Conservation (phyloP, 2,113 vertebrate species). For the Malurus elegans region DNA sequence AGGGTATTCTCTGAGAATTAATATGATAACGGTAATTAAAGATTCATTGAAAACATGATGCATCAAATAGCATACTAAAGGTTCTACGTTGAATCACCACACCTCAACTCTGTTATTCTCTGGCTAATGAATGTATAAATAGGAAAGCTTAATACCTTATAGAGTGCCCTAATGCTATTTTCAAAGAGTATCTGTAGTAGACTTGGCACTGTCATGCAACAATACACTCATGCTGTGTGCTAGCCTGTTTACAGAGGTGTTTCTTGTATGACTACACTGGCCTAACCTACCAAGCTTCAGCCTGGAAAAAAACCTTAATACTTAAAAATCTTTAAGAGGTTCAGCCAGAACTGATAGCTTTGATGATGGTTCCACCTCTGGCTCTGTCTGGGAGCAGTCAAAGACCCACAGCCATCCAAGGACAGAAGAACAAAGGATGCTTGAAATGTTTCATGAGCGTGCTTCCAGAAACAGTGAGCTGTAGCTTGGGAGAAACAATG, state of each 20-base stretch:
- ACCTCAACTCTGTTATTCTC: background rate
- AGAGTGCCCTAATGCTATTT: background rate
- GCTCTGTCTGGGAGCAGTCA: slow-evolving; percentile 9
- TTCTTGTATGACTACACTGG: slow-evolving; percentile 37
- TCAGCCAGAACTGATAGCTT: slow-evolving; percentile 53
- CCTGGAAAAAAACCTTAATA: background rate
- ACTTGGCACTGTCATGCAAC: background rate
- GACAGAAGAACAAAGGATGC: slow-evolving; percentile 14
- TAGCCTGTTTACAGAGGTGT: slow-evolving; percentile 28
- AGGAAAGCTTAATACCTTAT: background rate
- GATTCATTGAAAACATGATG: background rate
- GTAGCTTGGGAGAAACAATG: background rate
- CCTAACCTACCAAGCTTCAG: background rate
- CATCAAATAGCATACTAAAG: background rate
- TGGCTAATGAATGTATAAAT: background rate
- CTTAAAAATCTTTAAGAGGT: slow-evolving; percentile 7
- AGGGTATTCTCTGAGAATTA: slow-evolving; percentile 1
- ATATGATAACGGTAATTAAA: background rate
- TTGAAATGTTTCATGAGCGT: background rate
- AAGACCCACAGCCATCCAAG: background rate
- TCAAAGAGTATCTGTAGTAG: background rate
- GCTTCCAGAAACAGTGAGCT: background rate
- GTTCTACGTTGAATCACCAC: background rate
- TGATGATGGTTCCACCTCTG: slow-evolving; percentile 42
- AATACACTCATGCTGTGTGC: background rate